Evolutionary conservation across 1,140 invertebrate genomes (phyloP), one percentile per base, ranked within the genome.

Genomic region (Halesus radiatus): DNA sequence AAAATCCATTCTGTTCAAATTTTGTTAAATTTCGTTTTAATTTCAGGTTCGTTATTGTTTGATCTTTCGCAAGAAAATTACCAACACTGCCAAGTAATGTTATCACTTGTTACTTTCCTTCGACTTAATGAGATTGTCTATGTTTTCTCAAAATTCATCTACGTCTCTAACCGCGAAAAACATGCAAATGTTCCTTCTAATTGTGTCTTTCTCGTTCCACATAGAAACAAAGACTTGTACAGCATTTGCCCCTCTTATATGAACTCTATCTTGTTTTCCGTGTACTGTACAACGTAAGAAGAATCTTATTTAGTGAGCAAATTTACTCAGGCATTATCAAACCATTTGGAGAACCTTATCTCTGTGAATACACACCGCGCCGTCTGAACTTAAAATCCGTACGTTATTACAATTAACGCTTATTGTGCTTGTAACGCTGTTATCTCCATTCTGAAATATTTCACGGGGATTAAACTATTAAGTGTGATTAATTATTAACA

Each of bases 271-370:
- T 73, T 73, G 70, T 73, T 73, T 73, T 52, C 62, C 62, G 37
- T 29, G 26, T 66, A 8, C 29, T 66, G 62, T 66, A 66, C 62
- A 66, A 66, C 62, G 18, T 72, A 72, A 22, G 23, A n/a, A 62
- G 53, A 62, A 15, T 62, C 54, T 54, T 32, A 29, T 75, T 50
- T 23, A 20, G 54, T 76, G n/a, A 18, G 74, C 56, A 76, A 76
- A 76, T 76, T 76, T 76, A 22, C 74, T 76, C 45, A 37, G 13
- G 53, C 74, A 76, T 62, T 60, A 76, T 76, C 32, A 76, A 76
- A 18, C 54, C 74, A 1, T 70, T 72, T 26, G 52, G 32, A 20
- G 29, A n/a, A 52, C 23, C 32, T 72, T 52, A 72, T 66, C 68
- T 50, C 13, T 45, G 68, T 72, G 50, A 72, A 52, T 52, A 72